Percentiles rank a stretch among this genome's conserved stretches.
Evolutionary conservation across 2,113 vertebrate species (phyloP).

Genomic region (Boleophthalmus pectinirostris): DNA sequence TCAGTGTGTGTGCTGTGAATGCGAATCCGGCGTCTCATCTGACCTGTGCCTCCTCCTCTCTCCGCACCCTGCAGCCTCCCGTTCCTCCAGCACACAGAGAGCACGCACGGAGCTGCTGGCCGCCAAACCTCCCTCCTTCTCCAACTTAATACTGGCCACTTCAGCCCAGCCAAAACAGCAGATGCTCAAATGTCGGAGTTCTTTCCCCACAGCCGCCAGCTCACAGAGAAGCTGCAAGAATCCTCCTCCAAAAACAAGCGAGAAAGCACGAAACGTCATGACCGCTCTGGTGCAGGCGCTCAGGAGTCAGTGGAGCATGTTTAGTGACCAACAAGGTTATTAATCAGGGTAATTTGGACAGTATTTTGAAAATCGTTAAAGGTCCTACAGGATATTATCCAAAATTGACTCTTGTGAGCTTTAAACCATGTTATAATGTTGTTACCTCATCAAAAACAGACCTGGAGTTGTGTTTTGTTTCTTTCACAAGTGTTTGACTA

Average conservation of each 20-base stretch:
- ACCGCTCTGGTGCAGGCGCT: constrained; percentile 20
- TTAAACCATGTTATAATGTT: no score
- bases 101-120: constrained; percentile 43
- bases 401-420: no score
- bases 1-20: constrained; percentile 21
- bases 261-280: neutral
- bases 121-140: constrained; percentile 40
- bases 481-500: no score
- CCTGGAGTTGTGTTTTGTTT: no score
- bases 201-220: constrained; percentile 26
- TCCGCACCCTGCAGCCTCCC: constrained; percentile 33
- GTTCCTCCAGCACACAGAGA: constrained; percentile 46
- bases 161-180: constrained; percentile 56
- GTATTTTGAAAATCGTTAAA: neutral
- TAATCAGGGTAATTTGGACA: neutral
- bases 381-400: no score
- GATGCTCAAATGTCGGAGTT: constrained; percentile 49
- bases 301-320: neutral
- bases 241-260: neutral
- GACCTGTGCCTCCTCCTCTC: constrained; percentile 34
- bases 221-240: constrained; percentile 17
- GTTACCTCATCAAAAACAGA: no score
- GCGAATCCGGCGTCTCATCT: constrained; percentile 46
- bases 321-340: neutral
- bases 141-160: constrained; percentile 48